These are phyloP conservation scores for Cepphus grylle DNA, from an alignment of 2,113 vertebrate genomes.

Conservation along the genomic window DNA sequence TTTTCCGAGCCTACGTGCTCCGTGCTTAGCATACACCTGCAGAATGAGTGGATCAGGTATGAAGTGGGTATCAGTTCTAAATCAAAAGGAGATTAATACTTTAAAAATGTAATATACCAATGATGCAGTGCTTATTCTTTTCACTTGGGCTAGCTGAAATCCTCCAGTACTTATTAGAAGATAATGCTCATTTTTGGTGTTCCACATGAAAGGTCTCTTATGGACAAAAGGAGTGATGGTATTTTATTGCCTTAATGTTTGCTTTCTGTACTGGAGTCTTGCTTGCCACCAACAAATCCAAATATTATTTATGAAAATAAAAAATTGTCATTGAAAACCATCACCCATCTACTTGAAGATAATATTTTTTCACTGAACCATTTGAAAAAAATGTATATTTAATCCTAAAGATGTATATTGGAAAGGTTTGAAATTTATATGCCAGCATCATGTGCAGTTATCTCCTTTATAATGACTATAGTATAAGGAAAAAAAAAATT, in stretches of 20 bases:
- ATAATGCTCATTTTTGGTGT: constrained; percentile 35
- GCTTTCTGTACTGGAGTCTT: background rate
- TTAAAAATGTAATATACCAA: constrained; percentile 20
- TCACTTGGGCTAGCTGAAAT: constrained; percentile 24
- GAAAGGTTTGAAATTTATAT: background rate
- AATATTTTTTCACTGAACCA: background rate
- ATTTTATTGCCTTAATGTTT: constrained; percentile 27
- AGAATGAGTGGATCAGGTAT: background rate
- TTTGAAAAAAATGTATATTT: background rate
- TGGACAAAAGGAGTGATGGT: background rate
- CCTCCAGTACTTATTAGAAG: constrained; percentile 20
- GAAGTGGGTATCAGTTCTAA: constrained; percentile 45
- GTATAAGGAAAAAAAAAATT: background rate
- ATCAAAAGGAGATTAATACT: constrained; percentile 52
- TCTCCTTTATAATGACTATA: background rate
- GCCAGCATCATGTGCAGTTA: background rate
- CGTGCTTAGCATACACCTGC: constrained; percentile 33
- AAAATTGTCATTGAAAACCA: background rate
- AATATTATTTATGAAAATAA: background rate
- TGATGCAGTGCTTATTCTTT: constrained; percentile 45
- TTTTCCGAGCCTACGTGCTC: constrained; percentile 7
- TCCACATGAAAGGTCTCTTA: constrained; percentile 2
- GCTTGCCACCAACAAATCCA: background rate
- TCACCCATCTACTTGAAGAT: background rate
- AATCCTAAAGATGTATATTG: background rate